Evolutionary conservation across 2,888 invertebrate species (phyloP), one percentile per base, ranked within the genome.

Genomic region (Uloborus plumipes): DNA sequence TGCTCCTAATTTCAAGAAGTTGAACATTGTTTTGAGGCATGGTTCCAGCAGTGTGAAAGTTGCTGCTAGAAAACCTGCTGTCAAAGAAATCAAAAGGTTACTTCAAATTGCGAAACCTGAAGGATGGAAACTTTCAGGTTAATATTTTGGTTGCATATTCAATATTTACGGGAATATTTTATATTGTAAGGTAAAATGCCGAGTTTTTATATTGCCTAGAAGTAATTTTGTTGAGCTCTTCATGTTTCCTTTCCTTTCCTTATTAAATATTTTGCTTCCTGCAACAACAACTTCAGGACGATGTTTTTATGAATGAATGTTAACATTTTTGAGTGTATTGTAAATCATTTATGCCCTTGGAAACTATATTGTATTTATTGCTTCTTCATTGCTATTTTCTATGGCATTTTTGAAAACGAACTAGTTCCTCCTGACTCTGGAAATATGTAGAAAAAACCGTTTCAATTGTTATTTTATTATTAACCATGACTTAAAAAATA

Each of bases 91-190:
- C 47, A 74, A 58, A 59, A 84, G 88, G 69, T 78, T 89, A 0
- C 49, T 89, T 4, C 84, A 86, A 26, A 77, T 89, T 53, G 89
- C 89, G 0, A 87, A 87, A 83, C 86, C 86, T 15, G 89, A 89
- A 85, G 88, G 88, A 87, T 87, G 87, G 87, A 87, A 86, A 61
- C 77, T 89, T 61, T 83, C 87, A 67, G 88, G 89, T 89, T 39
- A 86, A 74, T 67, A 31, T 22, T 39, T 59, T 39, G 16, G 22
- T 31, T 51, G 14, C 39, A 4, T n/a, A 18, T 39, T 50, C 39
- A 20, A 6, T 51, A 55, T 22, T 53, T 14, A 72, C 14, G 14
- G 50, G 14, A 69, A 4, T 50, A 31, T 58, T n/a, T 26, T 47
- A 7, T 20, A 15, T 64, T 16, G 61, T 2, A 31, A 0, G 2